Conservation (phyloP, 2,797 vertebrate genomes). For the Falco columbarius region DNA sequence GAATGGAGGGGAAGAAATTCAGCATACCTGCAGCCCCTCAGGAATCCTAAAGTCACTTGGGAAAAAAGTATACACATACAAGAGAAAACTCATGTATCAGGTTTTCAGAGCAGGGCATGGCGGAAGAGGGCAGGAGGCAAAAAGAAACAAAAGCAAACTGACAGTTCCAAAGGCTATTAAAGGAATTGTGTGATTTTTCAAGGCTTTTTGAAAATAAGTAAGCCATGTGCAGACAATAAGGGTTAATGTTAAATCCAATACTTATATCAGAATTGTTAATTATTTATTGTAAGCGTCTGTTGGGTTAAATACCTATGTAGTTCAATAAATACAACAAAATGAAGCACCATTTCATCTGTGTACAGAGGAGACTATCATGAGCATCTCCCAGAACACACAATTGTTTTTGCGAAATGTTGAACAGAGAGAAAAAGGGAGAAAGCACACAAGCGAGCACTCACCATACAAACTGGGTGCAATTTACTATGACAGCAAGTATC, state of each 20-base stretch:
- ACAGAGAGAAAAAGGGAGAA: neutral
- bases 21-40: neutral
- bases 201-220: neutral
- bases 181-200: neutral
- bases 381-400: neutral
- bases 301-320: neutral
- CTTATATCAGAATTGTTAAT: neutral
- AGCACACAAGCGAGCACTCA: neutral
- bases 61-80: too few relatives aligned
- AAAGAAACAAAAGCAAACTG: neutral
- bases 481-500: neutral
- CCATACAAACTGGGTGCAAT: neutral
- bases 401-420: neutral
- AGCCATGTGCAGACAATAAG: neutral
- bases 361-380: neutral
- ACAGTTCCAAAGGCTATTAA: neutral
- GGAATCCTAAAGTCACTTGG: neutral
- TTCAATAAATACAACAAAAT: neutral
- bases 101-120: neutral
- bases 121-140: neutral
- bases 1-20: neutral
- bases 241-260: neutral
- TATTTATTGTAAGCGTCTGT: neutral
- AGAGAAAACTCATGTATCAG: neutral
- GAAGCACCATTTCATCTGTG: neutral